Percentiles rank a stretch among this genome's conserved stretches.
phyloP scores from a whole-genome alignment of 2,888 invertebrate genomes.

The Mechanitis mazaeus region DNA sequence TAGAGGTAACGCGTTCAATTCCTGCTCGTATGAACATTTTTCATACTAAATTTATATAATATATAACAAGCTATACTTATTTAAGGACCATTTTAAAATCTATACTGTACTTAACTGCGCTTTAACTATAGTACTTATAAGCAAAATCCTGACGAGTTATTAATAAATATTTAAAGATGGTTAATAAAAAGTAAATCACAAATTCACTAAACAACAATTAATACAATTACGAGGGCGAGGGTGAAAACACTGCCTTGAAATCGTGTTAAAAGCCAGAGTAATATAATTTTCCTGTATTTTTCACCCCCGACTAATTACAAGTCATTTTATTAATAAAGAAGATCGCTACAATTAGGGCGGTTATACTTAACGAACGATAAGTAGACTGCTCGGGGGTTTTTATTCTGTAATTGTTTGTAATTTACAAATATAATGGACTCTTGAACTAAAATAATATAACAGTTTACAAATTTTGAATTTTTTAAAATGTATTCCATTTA shows the following conservation, averaged over 20 bases:
- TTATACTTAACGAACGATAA: constrained; percentile 40
- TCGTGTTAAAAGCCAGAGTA: constrained; percentile 62
- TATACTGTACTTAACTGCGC: too few species aligned
- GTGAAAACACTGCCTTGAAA: constrained; percentile 62
- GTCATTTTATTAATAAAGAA: constrained; percentile 70
- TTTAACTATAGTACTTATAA: too few species aligned
- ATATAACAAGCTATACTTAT: too few species aligned
- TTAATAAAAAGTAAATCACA: constrained; percentile 42
- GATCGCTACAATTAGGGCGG: constrained; percentile 64
- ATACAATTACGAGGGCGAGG: constrained; percentile 65
- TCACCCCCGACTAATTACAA: constrained; percentile 71
- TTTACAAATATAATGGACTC: constrained; percentile 12
- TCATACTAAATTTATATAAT: too few species aligned
- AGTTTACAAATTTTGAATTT: too few species aligned
- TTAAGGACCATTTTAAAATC: too few species aligned
- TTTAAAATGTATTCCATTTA: too few species aligned
- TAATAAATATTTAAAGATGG: constrained; percentile 1
- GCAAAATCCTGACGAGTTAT: too few species aligned
- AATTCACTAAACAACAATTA: constrained; percentile 63
- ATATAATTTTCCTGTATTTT: constrained; percentile 70
- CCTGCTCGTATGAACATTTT: too few species aligned
- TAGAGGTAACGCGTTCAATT: too few species aligned
- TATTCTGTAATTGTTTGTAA: constrained; percentile 20
- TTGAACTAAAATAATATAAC: too few species aligned
- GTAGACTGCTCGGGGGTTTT: constrained; percentile 34